Percentiles rank a stretch among this genome's conserved stretches.
phyloP scores from a whole-genome alignment of 2,797 vertebrate genomes.

The Distichodus sexfasciatus region DNA sequence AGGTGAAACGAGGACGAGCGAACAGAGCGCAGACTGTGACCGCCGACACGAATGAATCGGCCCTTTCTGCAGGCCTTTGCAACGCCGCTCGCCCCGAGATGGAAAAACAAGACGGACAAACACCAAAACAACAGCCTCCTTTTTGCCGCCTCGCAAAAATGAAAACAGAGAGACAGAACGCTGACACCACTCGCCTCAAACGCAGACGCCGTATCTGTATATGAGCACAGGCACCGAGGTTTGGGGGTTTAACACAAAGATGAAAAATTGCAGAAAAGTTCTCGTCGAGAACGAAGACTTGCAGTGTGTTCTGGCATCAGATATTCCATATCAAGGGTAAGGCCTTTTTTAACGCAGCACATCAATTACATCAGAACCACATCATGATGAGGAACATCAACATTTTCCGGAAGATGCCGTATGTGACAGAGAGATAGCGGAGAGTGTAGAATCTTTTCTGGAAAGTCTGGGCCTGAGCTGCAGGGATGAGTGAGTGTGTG shows the following conservation, averaged over 20 bases:
- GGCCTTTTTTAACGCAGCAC: too few species aligned
- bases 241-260: not conserved
- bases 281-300: too few species aligned
- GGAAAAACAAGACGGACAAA: not conserved
- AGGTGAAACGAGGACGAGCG: constrained; percentile 19
- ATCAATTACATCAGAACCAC: too few species aligned
- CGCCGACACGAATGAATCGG: constrained; percentile 16
- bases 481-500: not conserved
- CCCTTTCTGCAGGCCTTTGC: not conserved
- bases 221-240: not conserved
- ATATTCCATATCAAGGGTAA: not conserved
- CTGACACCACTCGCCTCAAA: not conserved
- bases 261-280: too few species aligned
- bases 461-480: not conserved
- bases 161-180: not conserved
- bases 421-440: too few species aligned
- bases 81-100: not conserved
- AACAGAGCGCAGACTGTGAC: constrained; percentile 22
- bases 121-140: constrained; percentile 10
- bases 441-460: too few species aligned
- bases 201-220: too few species aligned
- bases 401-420: too few species aligned
- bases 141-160: not conserved
- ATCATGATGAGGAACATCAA: too few species aligned
- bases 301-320: too few species aligned